Conservation (phyloP, 2,797 vertebrate genomes). For the Danio albolineatus region DNA sequence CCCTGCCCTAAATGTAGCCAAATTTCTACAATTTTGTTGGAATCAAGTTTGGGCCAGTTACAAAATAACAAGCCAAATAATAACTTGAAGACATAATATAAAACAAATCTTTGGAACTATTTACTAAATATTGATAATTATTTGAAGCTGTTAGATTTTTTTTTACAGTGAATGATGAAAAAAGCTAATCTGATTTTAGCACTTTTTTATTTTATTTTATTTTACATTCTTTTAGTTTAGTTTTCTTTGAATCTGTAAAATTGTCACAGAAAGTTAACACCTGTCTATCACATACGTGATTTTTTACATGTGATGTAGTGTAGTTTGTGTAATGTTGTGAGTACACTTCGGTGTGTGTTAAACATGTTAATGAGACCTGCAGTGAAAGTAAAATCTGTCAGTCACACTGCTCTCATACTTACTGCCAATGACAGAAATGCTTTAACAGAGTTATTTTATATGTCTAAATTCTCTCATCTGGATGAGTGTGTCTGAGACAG, state of each 20-base stretch:
- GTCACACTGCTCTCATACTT: constrained; percentile 4
- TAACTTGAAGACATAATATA: too few relatives aligned
- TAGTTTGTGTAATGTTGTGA: background rate
- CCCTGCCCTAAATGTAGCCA: too few relatives aligned
- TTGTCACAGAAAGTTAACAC: constrained; percentile 1
- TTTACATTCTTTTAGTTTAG: too few relatives aligned
- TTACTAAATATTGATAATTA: too few relatives aligned
- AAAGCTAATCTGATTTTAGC: too few relatives aligned
- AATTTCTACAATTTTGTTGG: too few relatives aligned
- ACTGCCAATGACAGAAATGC: background rate
- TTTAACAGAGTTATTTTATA: background rate
- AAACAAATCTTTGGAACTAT: too few relatives aligned
- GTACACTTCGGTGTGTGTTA: background rate
- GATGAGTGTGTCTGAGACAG: background rate
- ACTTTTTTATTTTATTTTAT: too few relatives aligned
- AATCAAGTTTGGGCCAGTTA: too few relatives aligned
- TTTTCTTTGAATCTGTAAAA: background rate
- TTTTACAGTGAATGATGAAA: too few relatives aligned
- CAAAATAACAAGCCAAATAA: too few relatives aligned
- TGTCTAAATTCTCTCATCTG: background rate
- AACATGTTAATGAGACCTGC: background rate
- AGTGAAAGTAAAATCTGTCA: background rate
- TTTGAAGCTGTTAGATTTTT: too few relatives aligned
- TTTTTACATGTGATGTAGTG: background rate
- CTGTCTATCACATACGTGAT: background rate